Conservation (phyloP, 37 sponge, comb jelly and placozoan species). For the Spongilla lacustris region DNA sequence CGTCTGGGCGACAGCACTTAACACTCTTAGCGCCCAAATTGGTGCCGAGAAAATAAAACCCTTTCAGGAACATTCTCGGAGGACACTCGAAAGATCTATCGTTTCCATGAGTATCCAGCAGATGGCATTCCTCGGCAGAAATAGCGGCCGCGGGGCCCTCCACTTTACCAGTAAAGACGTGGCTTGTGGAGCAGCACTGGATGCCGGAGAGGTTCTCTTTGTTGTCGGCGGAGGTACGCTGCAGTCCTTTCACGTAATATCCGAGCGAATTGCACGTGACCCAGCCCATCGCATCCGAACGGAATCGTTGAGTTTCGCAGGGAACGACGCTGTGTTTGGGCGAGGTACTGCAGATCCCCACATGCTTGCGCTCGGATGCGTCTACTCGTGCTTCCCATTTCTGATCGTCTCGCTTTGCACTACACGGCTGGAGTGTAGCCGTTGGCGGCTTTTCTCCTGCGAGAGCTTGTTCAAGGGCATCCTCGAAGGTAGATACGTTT, state of each 20-base stretch:
- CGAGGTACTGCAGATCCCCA: no score
- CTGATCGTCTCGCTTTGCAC: neutral
- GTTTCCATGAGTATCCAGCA: neutral
- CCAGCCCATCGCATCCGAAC: conserved; percentile 4
- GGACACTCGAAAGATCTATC: conserved; percentile 37
- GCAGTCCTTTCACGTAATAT: conserved; percentile 36
- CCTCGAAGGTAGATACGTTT: neutral
- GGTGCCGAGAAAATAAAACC: conserved; percentile 3
- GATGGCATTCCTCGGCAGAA: conserved; percentile 26
- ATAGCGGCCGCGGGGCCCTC: neutral
- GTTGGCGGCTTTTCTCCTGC: neutral
- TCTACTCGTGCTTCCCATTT: neutral
- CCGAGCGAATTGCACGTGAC: conserved; percentile 11
- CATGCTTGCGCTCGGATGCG: neutral
- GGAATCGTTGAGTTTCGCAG: neutral
- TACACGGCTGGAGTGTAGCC: neutral
- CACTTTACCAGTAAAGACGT: conserved; percentile 41
- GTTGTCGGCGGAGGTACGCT: neutral
- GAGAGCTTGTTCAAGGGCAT: neutral
- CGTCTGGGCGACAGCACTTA: conserved; percentile 27
- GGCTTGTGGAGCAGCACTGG: conserved; percentile 23
- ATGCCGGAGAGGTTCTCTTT: conserved; percentile 17
- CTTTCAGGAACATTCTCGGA: conserved; percentile 35
- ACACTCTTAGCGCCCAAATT: neutral
- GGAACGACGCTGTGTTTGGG: neutral